Percentiles rank a stretch among this genome's conserved stretches.
phyloP scores from a whole-genome alignment of 1,140 invertebrate species.

The Caerostris extrusa region DNA sequence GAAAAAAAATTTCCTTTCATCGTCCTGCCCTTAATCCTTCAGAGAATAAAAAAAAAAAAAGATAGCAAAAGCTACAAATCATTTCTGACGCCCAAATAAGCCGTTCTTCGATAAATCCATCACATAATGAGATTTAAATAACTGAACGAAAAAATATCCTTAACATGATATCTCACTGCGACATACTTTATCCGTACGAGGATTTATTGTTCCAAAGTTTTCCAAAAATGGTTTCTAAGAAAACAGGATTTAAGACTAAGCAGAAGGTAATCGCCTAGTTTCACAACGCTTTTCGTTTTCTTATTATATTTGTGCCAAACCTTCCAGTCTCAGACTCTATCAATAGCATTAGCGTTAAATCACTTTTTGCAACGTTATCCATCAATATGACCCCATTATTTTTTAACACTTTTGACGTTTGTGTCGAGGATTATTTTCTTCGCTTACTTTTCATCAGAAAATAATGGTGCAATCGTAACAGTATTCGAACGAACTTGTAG shows the following conservation, averaged over 20 bases:
- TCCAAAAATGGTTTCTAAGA: constrained; percentile 31
- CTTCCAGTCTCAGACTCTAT: constrained; percentile 31
- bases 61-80: constrained; percentile 9
- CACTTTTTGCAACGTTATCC: constrained; percentile 61
- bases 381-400: constrained; percentile 63
- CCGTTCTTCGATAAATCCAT: constrained; percentile 67
- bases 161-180: constrained; percentile 36
- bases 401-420: constrained; percentile 56
- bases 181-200: constrained; percentile 18
- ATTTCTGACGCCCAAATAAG: not conserved
- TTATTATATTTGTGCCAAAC: not conserved
- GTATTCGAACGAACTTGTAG: no score
- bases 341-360: constrained; percentile 63
- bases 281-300: constrained; percentile 13
- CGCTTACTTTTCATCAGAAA: no score
- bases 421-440: constrained; percentile 26
- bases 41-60: not conserved
- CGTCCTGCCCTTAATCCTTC: not conserved
- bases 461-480: no score
- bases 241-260: constrained; percentile 68
- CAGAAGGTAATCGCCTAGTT: constrained; percentile 65
- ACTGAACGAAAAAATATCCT: constrained; percentile 15
- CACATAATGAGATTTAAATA: constrained; percentile 71
- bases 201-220: constrained; percentile 48
- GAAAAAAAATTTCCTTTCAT: no score